Percentiles rank a stretch among this genome's conserved stretches.
phyloP scores from a whole-genome alignment of 2,888 invertebrate genomes.

The Arctia plantaginis region DNA sequence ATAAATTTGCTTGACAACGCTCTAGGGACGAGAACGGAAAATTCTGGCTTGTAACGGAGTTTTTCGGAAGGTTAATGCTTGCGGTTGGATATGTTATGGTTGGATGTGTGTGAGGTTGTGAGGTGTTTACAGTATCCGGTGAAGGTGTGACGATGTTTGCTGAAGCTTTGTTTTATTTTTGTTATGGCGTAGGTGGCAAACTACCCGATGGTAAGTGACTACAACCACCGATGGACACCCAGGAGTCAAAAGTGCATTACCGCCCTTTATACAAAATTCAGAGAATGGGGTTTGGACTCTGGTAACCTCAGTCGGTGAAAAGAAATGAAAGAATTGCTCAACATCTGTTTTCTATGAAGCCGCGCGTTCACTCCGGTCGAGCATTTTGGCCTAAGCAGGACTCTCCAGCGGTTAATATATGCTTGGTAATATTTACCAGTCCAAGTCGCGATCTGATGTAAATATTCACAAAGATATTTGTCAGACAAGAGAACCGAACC shows the following conservation, averaged over 20 bases:
- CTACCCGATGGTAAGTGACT: too few relatives aligned
- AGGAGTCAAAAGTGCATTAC: too few relatives aligned
- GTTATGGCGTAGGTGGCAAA: too few relatives aligned
- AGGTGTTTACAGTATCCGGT: not conserved
- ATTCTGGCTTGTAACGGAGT: slow-evolving; percentile 22
- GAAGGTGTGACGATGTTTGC: not conserved
- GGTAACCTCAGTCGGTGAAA: too few relatives aligned
- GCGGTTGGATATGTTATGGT: not conserved
- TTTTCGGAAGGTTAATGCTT: slow-evolving; percentile 26
- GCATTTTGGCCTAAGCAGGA: too few relatives aligned
- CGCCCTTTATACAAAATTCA: too few relatives aligned
- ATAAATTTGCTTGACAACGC: slow-evolving; percentile 63
- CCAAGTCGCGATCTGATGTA: not conserved
- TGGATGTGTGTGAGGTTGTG: not conserved
- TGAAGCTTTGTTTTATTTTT: not conserved
- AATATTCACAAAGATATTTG: not conserved
- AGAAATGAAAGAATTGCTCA: too few relatives aligned
- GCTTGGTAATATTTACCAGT: not conserved
- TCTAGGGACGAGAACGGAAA: slow-evolving; percentile 54
- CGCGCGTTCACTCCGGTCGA: too few relatives aligned
- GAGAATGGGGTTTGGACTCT: too few relatives aligned
- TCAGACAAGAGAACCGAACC: not conserved
- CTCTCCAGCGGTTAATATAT: too few relatives aligned
- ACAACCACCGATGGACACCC: too few relatives aligned
- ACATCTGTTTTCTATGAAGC: too few relatives aligned